These are phyloP conservation scores for Sisyra terminalis DNA, from an alignment of 2,888 invertebrate genomes.

Conservation along the genomic window DNA sequence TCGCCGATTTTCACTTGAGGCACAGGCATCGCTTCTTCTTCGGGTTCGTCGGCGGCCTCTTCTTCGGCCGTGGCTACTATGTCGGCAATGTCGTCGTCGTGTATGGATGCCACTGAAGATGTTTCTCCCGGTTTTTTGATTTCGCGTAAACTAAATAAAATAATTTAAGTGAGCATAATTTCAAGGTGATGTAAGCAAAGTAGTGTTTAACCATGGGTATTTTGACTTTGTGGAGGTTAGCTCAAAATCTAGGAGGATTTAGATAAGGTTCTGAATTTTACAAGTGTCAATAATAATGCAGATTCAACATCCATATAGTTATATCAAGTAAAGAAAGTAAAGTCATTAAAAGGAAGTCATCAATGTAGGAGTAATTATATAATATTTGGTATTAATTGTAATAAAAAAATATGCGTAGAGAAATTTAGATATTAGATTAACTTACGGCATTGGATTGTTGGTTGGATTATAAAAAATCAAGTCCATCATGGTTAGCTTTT, in stretches of 20 bases:
- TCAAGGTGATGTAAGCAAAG: too few species aligned
- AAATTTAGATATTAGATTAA: too few species aligned
- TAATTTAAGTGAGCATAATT: too few species aligned
- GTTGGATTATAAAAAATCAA: conserved; percentile 81
- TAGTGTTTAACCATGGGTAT: too few species aligned
- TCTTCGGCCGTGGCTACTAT: conserved; percentile 12
- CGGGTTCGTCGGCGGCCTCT: conserved; percentile 17
- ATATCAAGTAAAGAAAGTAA: too few species aligned
- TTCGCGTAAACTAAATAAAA: not conserved
- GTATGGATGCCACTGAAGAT: not conserved
- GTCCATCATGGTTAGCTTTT: conserved; percentile 75
- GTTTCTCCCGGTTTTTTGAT: not conserved
- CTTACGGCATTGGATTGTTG: conserved; percentile 56
- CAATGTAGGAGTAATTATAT: not conserved
- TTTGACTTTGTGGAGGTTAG: too few species aligned
- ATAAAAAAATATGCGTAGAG: too few species aligned
- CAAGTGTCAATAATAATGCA: too few species aligned
- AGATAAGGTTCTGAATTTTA: not conserved
- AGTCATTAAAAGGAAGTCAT: not conserved
- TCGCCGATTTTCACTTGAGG: conserved; percentile 77
- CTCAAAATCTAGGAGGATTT: not conserved
- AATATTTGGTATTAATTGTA: too few species aligned
- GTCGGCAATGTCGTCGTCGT: not conserved
- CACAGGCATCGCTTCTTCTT: conserved; percentile 39
- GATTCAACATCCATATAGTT: too few species aligned